Conservation (phyloP, 2,797 vertebrate genomes). For the Enteromius fasciolatus region DNA sequence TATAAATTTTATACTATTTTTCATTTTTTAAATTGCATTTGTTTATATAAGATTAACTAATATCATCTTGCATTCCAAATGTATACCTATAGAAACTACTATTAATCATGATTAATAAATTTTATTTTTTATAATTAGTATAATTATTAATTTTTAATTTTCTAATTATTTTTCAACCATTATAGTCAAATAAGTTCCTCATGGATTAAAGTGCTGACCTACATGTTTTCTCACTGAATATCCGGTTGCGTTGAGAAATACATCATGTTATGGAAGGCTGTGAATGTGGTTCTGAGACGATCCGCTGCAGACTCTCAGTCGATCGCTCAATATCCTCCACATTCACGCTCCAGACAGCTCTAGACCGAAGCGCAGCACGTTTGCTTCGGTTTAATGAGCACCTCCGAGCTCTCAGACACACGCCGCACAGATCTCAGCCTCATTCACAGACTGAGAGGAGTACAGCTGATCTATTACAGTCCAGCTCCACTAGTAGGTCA, state of each 20-base stretch:
- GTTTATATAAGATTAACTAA: neutral
- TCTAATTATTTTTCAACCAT: neutral
- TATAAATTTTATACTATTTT: neutral
- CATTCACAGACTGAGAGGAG: neutral
- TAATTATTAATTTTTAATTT: no score
- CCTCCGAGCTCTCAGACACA: conserved; percentile 20
- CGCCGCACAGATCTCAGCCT: neutral
- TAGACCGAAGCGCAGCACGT: neutral
- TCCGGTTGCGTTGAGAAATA: neutral
- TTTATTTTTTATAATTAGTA: no score
- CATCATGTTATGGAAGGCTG: neutral
- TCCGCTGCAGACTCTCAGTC: neutral
- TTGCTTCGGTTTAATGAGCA: conserved; percentile 14
- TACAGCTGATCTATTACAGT: neutral
- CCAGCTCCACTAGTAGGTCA: neutral
- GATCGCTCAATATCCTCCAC: neutral
- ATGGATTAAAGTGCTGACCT: neutral
- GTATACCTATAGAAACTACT: neutral
- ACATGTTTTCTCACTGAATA: neutral
- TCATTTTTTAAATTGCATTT: neutral
- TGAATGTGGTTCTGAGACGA: neutral
- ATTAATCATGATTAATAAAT: no score
- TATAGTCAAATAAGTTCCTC: neutral
- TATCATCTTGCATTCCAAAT: neutral
- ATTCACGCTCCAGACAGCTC: conserved; percentile 10